Evolutionary conservation across 2,888 invertebrate species (phyloP).

Genomic region (Idaea biselata): DNA sequence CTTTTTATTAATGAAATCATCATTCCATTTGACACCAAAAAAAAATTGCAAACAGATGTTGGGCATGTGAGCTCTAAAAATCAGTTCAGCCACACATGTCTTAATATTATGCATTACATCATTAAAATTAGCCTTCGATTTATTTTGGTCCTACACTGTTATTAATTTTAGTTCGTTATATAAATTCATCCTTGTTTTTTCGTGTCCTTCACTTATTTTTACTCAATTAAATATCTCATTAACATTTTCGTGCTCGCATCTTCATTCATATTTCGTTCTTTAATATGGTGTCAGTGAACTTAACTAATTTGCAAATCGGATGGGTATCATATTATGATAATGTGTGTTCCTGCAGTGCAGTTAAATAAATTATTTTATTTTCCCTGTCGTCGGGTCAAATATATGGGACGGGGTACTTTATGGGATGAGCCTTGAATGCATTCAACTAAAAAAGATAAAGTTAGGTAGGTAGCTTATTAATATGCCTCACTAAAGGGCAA

Average conservation of each 20-base stretch:
- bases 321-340: background rate
- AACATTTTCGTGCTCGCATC: background rate
- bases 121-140: background rate
- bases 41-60: background rate
- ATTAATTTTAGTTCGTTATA: background rate
- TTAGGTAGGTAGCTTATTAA: background rate
- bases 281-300: background rate
- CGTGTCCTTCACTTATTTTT: background rate
- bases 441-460: background rate
- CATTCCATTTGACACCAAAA: background rate
- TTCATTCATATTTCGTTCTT: background rate
- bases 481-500: background rate
- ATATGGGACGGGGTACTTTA: background rate
- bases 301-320: background rate
- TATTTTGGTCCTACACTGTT: background rate
- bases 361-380: background rate
- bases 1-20: background rate
- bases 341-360: background rate
- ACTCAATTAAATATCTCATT: background rate
- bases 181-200: background rate
- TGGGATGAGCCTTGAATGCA: background rate
- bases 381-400: background rate
- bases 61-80: background rate
- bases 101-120: conserved; percentile 2
- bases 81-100: conserved; percentile 1